Evolutionary conservation across 2,888 invertebrate species (phyloP).

Genomic region (Euproctis similis): DNA sequence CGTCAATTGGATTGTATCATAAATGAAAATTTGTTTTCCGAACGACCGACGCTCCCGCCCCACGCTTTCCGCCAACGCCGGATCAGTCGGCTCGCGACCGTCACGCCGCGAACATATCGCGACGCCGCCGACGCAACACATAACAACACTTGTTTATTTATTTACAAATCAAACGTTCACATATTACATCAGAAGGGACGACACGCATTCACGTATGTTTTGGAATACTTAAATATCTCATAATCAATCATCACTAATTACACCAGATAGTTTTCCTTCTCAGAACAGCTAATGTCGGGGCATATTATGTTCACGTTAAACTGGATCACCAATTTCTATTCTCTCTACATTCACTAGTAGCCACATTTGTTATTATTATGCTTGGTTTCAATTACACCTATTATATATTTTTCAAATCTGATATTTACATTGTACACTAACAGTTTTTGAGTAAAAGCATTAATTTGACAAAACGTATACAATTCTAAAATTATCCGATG

Average conservation of each 20-base stretch:
- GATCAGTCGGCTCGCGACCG: constrained; percentile 56
- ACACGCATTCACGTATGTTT: constrained; percentile 55
- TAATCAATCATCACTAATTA: constrained; percentile 17
- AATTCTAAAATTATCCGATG: too few species aligned
- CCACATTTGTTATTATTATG: too few species aligned
- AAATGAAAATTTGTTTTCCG: constrained; percentile 40
- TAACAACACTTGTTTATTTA: constrained; percentile 54
- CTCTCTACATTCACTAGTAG: too few species aligned
- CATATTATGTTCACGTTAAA: constrained; percentile 35
- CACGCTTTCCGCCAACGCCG: constrained; percentile 28
- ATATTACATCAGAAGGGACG: constrained; percentile 45
- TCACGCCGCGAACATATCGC: constrained; percentile 46
- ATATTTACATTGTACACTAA: too few species aligned
- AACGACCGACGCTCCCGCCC: constrained; percentile 26
- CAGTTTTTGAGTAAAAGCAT: too few species aligned
- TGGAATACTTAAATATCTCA: constrained; percentile 15
- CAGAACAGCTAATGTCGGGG: too few species aligned
- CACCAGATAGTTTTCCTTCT: too few species aligned
- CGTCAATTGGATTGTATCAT: constrained; percentile 20
- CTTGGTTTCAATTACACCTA: too few species aligned
- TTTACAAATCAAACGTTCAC: constrained; percentile 48
- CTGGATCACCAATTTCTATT: constrained; percentile 27
- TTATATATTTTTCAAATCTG: too few species aligned
- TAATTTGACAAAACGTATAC: too few species aligned
- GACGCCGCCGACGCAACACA: constrained; percentile 31